Base-by-base conservation (phyloP, 1,140 invertebrate genomes). In the Brachionus rubens region DNA sequence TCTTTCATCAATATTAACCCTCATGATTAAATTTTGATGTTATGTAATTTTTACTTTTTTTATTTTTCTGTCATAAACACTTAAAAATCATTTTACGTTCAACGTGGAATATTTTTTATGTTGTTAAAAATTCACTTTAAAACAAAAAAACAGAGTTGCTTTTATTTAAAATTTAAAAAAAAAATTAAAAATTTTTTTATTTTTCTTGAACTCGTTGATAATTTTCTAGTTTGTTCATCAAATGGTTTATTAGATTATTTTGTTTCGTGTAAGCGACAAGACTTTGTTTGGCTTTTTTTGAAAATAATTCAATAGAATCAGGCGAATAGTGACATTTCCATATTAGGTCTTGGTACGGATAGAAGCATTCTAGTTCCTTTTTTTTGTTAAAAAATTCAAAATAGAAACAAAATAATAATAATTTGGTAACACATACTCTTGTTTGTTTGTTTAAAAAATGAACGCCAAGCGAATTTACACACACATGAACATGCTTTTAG, bases 281-380 rank as follows among this genome's bases (percentile, higher is more conserved):
- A 26, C 59, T 65, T 65, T 65, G 59, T 43, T 65, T 41, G 33
- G 36, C 24, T 65, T 65, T 65, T 65, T 65, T 65, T 3, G 59
- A 65, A 43, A 65, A 65, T 43, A 65, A 43, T 46, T 65, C 59
- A 2, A 65, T 65, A 7, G 36, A 65, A 43, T 65, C 59, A 3
- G 59, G 59, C 12, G 59, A 65, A 26, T 65, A 65, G 40, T 65
- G 59, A 9, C 41, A 21, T 65, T 65, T 65, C 59, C 59, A 65
- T 30, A 65, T 65, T 16, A 65, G 24, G n/a, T 65, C 59, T 21
- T 65, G 59, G 24, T 43, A 43, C 1, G 59, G 59, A 43, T 65
- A 65, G 43, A 65, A 65, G 14, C 41, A 26, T 12, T 65, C 59
- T 41, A 65, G 26, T 65, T 65, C 59, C 59, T 65, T 65, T 65